Evolutionary conservation across 1,140 invertebrate genomes (phyloP), one percentile per base, ranked within the genome.

Genomic region (Drosophila suzukii): DNA sequence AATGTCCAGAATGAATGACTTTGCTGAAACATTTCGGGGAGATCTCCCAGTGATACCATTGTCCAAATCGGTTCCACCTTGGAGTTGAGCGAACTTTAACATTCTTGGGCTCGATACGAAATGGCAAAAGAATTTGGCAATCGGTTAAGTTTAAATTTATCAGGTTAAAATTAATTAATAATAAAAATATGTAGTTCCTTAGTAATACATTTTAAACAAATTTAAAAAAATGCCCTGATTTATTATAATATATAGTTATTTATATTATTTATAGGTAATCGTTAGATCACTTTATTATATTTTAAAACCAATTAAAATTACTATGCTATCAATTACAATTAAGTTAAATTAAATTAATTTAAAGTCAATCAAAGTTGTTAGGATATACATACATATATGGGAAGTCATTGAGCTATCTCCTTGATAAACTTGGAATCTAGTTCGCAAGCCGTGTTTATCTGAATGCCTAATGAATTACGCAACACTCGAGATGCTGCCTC

Each of bases 1-100:
- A 63, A 46, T 66, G 61, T 70, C 39, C 49, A 32, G 20, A 47
- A 70, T 46, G 49, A 71, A 70, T 71, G 43, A 71, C 49, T 71
- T 71, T 38, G n/a, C 12, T 17, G 34, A 32, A 70, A 68, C 12
- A 15, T 49, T 70, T 27, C 32, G 24, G 11, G 24, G 6, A 27
- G 41, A 71, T 32, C 47, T 67, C 43, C 36, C 8, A 6, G 6
- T 17, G 60, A 63, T 63, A 44, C 20, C n/a, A 43, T 30, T 57
- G 39, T 43, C 24, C 24, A 15, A 60, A 50, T 62, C 6, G 20
- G 41, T 30, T 20, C 7, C 24, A 49, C 59, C 32, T 24, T 41
- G 0, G 55, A 34, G 59, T 62, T 41, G 54, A 60, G 15, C 38
- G 60, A 63, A 63, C 60, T 61, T 60, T 60, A 63, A 15, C 27